Percentiles rank a stretch among this genome's conserved stretches.
Conservation (phyloP, 1,140 invertebrate genomes). For the Caerostris darwini region DNA sequence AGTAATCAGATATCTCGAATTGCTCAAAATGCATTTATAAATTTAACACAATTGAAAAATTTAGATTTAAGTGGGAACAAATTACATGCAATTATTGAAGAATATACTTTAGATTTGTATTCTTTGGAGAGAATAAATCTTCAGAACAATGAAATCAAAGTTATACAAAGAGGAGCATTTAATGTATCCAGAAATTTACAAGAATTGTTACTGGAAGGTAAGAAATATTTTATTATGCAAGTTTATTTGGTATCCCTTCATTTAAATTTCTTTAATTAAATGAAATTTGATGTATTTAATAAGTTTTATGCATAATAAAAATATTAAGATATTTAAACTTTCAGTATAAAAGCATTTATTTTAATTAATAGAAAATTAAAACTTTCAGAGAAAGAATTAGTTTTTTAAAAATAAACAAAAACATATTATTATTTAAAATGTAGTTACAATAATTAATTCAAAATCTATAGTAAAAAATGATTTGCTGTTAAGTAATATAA, state of each 20-base stretch:
- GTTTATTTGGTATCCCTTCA: not conserved
- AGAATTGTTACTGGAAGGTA: constrained; percentile 25
- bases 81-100: not conserved
- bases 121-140: constrained; percentile 37
- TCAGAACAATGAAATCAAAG: constrained; percentile 22
- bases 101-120: constrained; percentile 48
- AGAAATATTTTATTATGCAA: not conserved
- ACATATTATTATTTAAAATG: no score
- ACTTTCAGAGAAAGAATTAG: no score
- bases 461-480: no score
- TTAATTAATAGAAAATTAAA: not conserved
- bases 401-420: no score
- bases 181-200: not conserved
- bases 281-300: not conserved
- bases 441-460: no score
- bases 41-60: not conserved
- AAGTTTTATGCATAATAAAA: not conserved
- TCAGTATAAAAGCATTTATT: not conserved
- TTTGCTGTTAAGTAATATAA: no score
- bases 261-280: not conserved
- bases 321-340: not conserved
- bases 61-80: constrained; percentile 14
- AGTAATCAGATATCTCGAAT: not conserved
- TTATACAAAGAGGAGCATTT: not conserved
- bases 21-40: not conserved